Conservation (phyloP, 2,888 invertebrate species). For the Cheiracanthium punctorium region DNA sequence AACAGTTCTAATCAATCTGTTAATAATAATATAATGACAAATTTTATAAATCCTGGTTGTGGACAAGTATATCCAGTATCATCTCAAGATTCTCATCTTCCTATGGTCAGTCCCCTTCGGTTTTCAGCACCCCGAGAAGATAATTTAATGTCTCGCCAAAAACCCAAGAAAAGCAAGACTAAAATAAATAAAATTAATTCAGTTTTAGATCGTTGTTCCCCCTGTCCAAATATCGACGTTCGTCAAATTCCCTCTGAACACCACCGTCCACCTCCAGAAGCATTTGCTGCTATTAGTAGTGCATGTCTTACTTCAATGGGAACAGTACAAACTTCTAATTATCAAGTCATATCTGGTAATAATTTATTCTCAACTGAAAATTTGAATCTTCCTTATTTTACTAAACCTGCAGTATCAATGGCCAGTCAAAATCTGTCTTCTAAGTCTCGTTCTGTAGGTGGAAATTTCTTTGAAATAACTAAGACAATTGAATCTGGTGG, state of each 20-base stretch:
- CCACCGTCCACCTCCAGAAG: conserved; percentile 75
- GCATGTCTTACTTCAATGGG: conserved; percentile 32
- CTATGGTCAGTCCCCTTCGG: conserved; percentile 21
- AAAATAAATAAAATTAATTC: conserved; percentile 71
- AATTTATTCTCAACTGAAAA: conserved; percentile 47
- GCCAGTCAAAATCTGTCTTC: conserved; percentile 34
- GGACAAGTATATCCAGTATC: conserved; percentile 33
- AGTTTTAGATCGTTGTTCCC: conserved; percentile 74
- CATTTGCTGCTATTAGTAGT: conserved; percentile 57
- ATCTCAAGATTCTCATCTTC: conserved; percentile 34
- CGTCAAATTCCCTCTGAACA: conserved; percentile 79
- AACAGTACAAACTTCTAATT: conserved; percentile 41
- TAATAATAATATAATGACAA: conserved; percentile 27
- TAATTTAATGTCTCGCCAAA: conserved; percentile 30
- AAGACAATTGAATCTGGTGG: conserved; percentile 48
- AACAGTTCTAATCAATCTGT: conserved; percentile 34
- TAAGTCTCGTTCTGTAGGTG: conserved; percentile 25
- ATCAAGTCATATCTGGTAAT: conserved; percentile 31
- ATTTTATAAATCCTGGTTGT: conserved; percentile 46
- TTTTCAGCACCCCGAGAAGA: conserved; percentile 41
- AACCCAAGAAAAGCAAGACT: conserved; percentile 65
- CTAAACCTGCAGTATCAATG: conserved; percentile 29
- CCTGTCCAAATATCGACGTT: conserved; percentile 81
- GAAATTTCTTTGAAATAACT: conserved; percentile 27
- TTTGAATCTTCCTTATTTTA: conserved; percentile 32